Percentiles rank a stretch among this genome's conserved stretches.
phyloP scores from a whole-genome alignment of 2,797 vertebrate genomes.

The Vireo griseus region DNA sequence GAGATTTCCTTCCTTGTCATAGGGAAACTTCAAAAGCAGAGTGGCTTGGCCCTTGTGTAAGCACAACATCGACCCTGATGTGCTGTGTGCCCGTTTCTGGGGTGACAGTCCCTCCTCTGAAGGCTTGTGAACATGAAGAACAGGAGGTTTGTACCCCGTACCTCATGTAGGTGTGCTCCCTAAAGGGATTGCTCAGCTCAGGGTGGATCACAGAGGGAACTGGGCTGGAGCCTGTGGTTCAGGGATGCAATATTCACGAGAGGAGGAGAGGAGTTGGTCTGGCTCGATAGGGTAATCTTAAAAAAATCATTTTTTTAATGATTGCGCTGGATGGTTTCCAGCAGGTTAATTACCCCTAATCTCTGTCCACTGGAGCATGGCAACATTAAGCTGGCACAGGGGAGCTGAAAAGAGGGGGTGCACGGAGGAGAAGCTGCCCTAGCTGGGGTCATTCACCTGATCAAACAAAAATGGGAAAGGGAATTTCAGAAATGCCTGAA shows the following conservation, averaged over 20 bases:
- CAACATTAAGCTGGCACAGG: not conserved
- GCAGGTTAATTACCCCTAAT: conserved; percentile 23
- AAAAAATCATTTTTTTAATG: not conserved
- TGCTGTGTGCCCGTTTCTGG: not conserved
- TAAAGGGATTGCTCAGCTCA: not conserved
- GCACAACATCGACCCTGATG: rapidly evolving
- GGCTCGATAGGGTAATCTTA: conserved; percentile 15
- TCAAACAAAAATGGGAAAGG: not conserved
- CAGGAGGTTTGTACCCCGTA: rapidly evolving
- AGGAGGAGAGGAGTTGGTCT: not conserved
- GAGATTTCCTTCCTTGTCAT: not conserved
- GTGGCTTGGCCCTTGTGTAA: not conserved
- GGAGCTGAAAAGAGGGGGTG: not conserved
- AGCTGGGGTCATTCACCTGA: not conserved
- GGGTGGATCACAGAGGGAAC: not conserved
- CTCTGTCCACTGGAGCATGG: not conserved
- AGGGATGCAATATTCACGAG: not conserved
- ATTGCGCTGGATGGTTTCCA: not conserved
- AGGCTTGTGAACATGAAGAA: not conserved
- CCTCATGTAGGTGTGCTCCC: not conserved
- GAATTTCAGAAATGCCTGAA: not conserved
- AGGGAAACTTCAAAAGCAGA: not conserved
- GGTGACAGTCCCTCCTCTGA: not conserved
- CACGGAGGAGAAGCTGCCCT: rapidly evolving
- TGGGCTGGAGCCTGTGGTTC: not conserved